A percentile compares a stretch with the other conserved stretches of the same genome.
phyloP scores from a whole-genome alignment of 2,888 invertebrate genomes.

The Polydrusus tereticollis region DNA sequence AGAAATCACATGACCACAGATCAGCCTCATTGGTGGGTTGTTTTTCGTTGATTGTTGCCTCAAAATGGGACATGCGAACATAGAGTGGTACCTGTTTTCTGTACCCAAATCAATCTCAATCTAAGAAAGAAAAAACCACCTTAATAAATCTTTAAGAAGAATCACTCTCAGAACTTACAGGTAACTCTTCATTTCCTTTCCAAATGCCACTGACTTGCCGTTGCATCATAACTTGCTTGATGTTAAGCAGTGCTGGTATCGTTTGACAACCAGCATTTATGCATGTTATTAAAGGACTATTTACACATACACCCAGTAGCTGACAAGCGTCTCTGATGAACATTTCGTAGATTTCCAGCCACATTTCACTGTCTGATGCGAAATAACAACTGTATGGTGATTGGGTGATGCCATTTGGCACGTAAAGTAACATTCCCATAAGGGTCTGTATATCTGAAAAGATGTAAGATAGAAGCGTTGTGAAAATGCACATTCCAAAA shows the following conservation, averaged over 20 bases:
- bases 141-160: neutral
- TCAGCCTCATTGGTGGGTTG: constrained; percentile 97
- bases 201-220: constrained; percentile 93
- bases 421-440: constrained; percentile 88
- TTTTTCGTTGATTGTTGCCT: constrained; percentile 95
- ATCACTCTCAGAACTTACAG: constrained; percentile 80
- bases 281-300: constrained; percentile 92
- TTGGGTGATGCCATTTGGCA: constrained; percentile 81
- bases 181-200: constrained; percentile 96
- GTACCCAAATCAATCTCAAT: constrained; percentile 95
- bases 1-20: constrained; percentile 98
- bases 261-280: constrained; percentile 94
- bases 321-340: constrained; percentile 95
- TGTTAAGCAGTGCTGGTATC: constrained; percentile 93
- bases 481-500: too few relatives aligned
- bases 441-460: constrained; percentile 82
- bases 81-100: constrained; percentile 94
- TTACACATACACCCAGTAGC: constrained; percentile 88
- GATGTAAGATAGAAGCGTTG: constrained; percentile 23
- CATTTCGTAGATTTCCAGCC: constrained; percentile 89
- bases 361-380: constrained; percentile 77
- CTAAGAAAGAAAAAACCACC: constrained; percentile 67
- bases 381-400: constrained; percentile 83
- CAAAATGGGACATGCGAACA: constrained; percentile 98
- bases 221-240: constrained; percentile 91